A percentile compares a stretch with the other conserved stretches of the same genome.
Evolutionary conservation across 2,113 vertebrate species (phyloP).

Genomic region (Phaethornis superciliosus): DNA sequence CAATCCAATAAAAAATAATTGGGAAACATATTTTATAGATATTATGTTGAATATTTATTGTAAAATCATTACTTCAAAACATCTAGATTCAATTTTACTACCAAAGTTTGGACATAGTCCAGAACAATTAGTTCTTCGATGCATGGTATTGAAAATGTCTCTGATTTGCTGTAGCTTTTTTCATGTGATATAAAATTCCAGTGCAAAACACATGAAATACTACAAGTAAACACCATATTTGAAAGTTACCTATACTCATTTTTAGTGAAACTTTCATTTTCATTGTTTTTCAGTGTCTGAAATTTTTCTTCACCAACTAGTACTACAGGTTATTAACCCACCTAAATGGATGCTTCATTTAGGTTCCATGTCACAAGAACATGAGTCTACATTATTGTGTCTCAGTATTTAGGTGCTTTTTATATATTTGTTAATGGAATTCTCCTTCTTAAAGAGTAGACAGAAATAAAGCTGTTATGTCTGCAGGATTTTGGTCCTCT

Average conservation of each 20-base stretch:
- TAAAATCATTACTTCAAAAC: constrained; percentile 3
- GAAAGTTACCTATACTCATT: neutral
- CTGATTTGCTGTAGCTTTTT: neutral
- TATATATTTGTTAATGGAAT: neutral
- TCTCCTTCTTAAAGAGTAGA: neutral
- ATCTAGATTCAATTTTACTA: constrained; percentile 26
- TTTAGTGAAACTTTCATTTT: neutral
- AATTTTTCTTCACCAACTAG: neutral
- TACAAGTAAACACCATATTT: neutral
- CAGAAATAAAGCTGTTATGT: neutral
- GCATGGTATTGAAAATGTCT: neutral
- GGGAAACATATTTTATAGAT: neutral
- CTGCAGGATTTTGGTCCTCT: neutral
- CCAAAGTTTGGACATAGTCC: neutral
- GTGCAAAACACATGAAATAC: neutral
- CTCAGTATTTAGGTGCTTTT: neutral
- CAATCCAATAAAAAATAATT: constrained; percentile 49
- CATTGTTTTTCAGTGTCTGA: neutral
- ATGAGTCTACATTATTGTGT: neutral
- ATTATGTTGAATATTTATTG: constrained; percentile 24
- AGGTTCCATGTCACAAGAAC: neutral
- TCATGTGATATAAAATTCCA: neutral
- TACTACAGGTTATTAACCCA: neutral
- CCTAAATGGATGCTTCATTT: neutral
- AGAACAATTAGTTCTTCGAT: constrained; percentile 25